phyloP scores from a whole-genome alignment of 2,888 invertebrate species.

The Vanessa cardui region DNA sequence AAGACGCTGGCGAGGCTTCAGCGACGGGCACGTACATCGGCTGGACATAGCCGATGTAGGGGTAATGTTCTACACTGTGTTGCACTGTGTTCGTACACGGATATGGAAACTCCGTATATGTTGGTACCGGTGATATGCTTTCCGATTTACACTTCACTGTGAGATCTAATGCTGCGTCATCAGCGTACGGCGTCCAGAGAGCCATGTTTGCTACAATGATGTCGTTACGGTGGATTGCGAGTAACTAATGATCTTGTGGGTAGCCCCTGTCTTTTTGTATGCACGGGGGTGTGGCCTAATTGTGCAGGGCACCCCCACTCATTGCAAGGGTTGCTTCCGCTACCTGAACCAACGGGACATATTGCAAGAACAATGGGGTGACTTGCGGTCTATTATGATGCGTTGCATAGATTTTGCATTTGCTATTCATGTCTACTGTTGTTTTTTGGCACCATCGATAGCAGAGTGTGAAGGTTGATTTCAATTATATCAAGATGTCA shows the following conservation, averaged over 20 bases:
- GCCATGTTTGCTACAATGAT: constrained; percentile 51
- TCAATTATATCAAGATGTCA: neutral
- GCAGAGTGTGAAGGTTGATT: constrained; percentile 20
- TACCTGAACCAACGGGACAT: constrained; percentile 40
- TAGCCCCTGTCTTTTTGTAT: constrained; percentile 44
- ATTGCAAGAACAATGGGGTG: constrained; percentile 30
- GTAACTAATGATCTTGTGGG: constrained; percentile 36
- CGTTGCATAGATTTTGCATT: constrained; percentile 29
- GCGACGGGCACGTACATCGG: constrained; percentile 39
- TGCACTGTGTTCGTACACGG: constrained; percentile 32
- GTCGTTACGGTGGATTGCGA: constrained; percentile 27
- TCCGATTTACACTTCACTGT: constrained; percentile 48
- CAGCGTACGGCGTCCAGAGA: constrained; percentile 70
- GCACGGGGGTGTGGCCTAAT: constrained; percentile 41
- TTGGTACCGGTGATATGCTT: constrained; percentile 44
- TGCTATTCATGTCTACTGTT: constrained; percentile 19
- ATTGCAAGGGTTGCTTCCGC: constrained; percentile 37
- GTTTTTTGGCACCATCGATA: constrained; percentile 28
- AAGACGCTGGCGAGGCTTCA: constrained; percentile 43
- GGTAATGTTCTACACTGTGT: constrained; percentile 28
- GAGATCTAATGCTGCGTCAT: constrained; percentile 58
- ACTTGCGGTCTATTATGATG: constrained; percentile 23
- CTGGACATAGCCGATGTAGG: constrained; percentile 33
- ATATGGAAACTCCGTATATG: constrained; percentile 31
- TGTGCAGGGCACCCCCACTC: constrained; percentile 39